phyloP scores from a whole-genome alignment of 2,113 vertebrate species.

The Jacana jacana region DNA sequence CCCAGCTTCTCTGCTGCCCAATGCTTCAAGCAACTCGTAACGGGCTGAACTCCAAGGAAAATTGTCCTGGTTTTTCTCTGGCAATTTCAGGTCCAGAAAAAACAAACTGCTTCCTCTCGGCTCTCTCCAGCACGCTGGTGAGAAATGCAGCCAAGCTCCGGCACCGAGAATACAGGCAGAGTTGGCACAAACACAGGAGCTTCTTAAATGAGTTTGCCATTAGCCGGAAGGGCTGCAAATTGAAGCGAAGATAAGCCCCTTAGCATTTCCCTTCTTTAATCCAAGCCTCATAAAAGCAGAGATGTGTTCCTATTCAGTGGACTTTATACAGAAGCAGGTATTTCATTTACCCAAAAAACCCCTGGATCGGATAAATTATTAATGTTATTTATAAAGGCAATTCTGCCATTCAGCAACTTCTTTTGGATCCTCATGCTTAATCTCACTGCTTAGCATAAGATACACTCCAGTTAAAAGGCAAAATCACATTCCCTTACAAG shows the following conservation, averaged over 20 bases:
- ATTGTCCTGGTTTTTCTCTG: slow-evolving; percentile 39
- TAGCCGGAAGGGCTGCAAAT: slow-evolving; percentile 69
- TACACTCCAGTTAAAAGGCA: slow-evolving; percentile 68
- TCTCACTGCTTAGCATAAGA: slow-evolving; percentile 70
- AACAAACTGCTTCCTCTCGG: slow-evolving; percentile 44
- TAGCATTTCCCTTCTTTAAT: slow-evolving; percentile 66
- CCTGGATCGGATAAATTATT: slow-evolving; percentile 70
- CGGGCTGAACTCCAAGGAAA: background rate
- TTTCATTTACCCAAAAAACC: slow-evolving; percentile 54
- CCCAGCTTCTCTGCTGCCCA: background rate
- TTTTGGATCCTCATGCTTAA: slow-evolving; percentile 61
- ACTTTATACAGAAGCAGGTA: slow-evolving; percentile 69
- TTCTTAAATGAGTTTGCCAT: slow-evolving; percentile 67
- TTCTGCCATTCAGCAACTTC: slow-evolving; percentile 72
- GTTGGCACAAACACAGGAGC: slow-evolving; percentile 65
- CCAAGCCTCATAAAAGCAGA: slow-evolving; percentile 53
- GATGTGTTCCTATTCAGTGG: slow-evolving; percentile 66
- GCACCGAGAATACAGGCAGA: slow-evolving; percentile 29
- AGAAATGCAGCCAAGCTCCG: slow-evolving; percentile 50
- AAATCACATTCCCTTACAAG: slow-evolving; percentile 68
- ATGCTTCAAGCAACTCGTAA: background rate
- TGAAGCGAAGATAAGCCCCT: slow-evolving; percentile 70
- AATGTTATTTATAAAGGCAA: slow-evolving; percentile 74
- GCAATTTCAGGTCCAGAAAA: slow-evolving; percentile 53
- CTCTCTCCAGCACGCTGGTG: background rate